Base-by-base conservation (phyloP, 2,113 vertebrate species). In the Pedetes capensis region DNA sequence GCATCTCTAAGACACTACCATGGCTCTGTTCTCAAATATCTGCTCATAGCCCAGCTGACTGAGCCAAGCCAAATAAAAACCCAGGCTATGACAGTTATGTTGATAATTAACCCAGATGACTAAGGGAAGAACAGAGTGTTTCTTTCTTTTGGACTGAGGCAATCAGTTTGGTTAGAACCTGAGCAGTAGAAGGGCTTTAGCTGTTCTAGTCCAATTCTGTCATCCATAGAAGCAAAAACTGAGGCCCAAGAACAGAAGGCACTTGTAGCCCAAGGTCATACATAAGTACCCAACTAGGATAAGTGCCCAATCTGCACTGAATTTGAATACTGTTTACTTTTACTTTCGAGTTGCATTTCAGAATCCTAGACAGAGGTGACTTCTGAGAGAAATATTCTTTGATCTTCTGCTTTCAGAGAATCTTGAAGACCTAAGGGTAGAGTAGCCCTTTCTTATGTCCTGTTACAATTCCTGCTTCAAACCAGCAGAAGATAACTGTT, bases 91-190 rank as follows among this genome's bases (percentile, higher is more conserved):
- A 18, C 61, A 89, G 59, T 71, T 91, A 85, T 59, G 34, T 86
- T 39, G 87, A 51, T 75, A 93, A 76, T 71, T 87, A 87, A 95
- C 63, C 59, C 32, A 91, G 44, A 89, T 34, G 79, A 85, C 34
- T 75, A 82, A 75, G 27, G 78, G 29, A 96, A 84, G 79, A 89
- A 86, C 53, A 75, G 11, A 87, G 44, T 63, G 47, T 76, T 90
- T 91, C 37, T 88, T 93, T 74, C 51, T 74, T 87, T 85, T 37
- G 8, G 66, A 78, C 61, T 61, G 69, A 96, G 27, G 53, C 53
- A 66, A 87, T 55, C 12, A 69, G 81, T 47, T 75, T 76, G 92
- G 55, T 74, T 87, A 81, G 69, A 95, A 84, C 79, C 34, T 89
- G 68, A 93, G 23, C 63, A 87, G 51, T n/a, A 87, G 47, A 86